Base-by-base conservation (phyloP, 2,797 vertebrate genomes). In the Fratercula arctica region DNA sequence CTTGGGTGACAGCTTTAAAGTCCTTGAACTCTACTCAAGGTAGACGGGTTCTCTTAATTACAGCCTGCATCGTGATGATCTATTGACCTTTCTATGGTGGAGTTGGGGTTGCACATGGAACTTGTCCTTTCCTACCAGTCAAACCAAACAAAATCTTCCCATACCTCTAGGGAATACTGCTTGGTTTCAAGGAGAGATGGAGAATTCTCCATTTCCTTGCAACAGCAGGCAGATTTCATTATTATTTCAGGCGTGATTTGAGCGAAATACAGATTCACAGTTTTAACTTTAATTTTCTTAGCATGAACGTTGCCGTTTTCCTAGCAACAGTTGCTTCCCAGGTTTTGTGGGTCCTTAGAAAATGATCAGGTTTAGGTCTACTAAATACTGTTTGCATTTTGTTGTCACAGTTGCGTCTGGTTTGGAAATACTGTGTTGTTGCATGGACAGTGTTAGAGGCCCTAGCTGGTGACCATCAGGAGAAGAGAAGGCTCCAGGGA, bases 21-120 rank as follows among this genome's bases (percentile, higher is more conserved):
- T 82, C 81, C 50, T 66, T 50, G 1, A 89, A 59, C 37, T 79
- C 37, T 74, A 16, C 39, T 85, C 59, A 35, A 33, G 46, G 28
- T 85, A 31, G 57, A 67, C 66, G 17, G 20, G 24, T 80, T 91
- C 81, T 95, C 43, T 78, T 91, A 90, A 93, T 88, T 90, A 90
- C 86, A 80, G 59, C 8, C 15, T 64, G 18, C 70, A 83, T 74
- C 48, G 10, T n/a, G 46, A 79, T n/a, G n/a, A 63, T 95, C 72
- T 81, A 7, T 84, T 64, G 93, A 33, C 33, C 31, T 85, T 64
- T 87, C 35, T 46, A 13, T 68, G 61, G 33, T 72, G 53, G 43
- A 88, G 67, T 29, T 94, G n/a, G 75, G 37, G 16, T 66, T 93
- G 67, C 3, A 0, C 33, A 10, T 46, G 53, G 21, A 87, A 64